These are phyloP conservation scores for Alces alces DNA, from an alignment of 2,113 vertebrate species.

Conservation along the genomic window DNA sequence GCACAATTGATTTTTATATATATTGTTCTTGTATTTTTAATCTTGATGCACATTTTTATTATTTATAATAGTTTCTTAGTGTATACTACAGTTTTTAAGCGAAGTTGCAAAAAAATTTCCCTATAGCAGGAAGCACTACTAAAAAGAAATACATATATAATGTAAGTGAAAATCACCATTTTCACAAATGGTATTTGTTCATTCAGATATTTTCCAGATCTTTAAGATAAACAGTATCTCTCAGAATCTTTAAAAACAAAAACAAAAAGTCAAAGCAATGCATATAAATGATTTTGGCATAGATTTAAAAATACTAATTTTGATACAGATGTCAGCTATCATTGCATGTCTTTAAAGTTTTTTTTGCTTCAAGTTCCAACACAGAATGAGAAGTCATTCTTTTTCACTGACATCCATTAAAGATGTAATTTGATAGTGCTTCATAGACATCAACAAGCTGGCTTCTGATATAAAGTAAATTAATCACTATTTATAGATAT, in stretches of 20 bases:
- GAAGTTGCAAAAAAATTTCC: neutral
- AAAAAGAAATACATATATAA: neutral
- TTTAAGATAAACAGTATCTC: neutral
- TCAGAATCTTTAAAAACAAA: neutral
- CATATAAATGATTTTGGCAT: neutral
- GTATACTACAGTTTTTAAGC: neutral
- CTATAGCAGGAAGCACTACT: neutral
- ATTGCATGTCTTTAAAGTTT: neutral
- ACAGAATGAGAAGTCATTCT: neutral
- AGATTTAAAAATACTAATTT: neutral
- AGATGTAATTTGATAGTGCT: neutral
- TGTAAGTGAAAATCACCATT: neutral
- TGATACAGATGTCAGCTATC: neutral
- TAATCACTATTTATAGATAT: neutral
- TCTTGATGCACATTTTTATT: neutral
- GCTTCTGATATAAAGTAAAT: neutral
- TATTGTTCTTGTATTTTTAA: neutral
- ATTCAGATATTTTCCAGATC: neutral
- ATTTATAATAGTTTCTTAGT: neutral
- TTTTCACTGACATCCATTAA: neutral
- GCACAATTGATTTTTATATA: neutral
- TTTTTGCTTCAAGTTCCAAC: neutral
- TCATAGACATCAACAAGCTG: neutral
- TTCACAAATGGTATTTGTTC: neutral
- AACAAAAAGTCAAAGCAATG: neutral